A percentile compares a stretch with the other conserved stretches of the same genome.
phyloP scores from a whole-genome alignment of 2,888 invertebrate genomes.

The Caenorhabditis sinica region DNA sequence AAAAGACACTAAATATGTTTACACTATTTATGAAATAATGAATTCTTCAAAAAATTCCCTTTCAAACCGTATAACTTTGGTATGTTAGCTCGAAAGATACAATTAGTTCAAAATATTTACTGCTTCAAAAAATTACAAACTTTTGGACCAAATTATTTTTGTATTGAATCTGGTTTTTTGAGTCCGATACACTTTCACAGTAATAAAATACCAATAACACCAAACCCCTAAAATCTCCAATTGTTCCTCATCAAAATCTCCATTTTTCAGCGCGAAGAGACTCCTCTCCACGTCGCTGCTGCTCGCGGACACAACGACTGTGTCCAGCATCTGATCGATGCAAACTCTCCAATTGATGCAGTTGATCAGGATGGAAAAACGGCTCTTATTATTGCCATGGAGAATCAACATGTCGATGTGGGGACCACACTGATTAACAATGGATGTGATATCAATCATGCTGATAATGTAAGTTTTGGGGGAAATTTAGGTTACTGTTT shows the following conservation, averaged over 20 bases:
- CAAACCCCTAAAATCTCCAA: background rate
- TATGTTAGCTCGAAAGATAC: too few species aligned
- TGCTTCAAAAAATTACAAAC: too few species aligned
- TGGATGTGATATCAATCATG: conserved; percentile 87
- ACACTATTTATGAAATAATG: too few species aligned
- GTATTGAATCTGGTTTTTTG: too few species aligned
- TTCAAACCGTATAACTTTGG: too few species aligned
- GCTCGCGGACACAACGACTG: conserved; percentile 86
- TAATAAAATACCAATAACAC: background rate
- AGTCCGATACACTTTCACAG: too few species aligned
- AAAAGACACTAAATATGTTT: too few species aligned
- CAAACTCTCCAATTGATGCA: conserved; percentile 85
- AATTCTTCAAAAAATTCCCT: too few species aligned
- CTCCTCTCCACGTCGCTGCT: conserved; percentile 86
- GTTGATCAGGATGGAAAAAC: conserved; percentile 86
- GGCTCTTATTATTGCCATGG: conserved; percentile 87
- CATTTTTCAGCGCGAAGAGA: conserved; percentile 85
- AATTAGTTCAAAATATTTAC: too few species aligned
- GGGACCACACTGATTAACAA: conserved; percentile 87
- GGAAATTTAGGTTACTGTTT: background rate
- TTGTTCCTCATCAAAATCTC: background rate
- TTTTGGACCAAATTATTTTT: too few species aligned
- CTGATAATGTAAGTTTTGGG: conserved; percentile 72
- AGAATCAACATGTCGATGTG: conserved; percentile 85
- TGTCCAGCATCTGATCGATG: conserved; percentile 85